Percentiles rank a stretch among this genome's conserved stretches.
These are phyloP conservation scores for Ditula angustiorana DNA, from an alignment of 2,888 invertebrate genomes.

Conservation along the genomic window DNA sequence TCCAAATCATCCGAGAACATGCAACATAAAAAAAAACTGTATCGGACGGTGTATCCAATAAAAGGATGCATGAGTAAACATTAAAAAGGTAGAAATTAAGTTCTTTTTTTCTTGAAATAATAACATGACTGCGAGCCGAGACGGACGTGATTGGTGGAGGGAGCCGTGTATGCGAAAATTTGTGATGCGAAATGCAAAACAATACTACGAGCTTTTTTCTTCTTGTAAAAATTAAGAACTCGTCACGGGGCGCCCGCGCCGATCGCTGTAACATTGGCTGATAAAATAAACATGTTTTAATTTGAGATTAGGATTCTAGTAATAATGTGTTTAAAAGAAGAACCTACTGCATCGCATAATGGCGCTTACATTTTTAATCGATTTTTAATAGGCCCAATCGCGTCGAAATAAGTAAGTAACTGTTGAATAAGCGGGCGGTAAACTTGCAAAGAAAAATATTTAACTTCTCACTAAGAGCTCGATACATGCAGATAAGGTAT, in stretches of 20 bases:
- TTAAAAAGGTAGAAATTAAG: conserved; percentile 35
- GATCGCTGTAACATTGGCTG: neutral
- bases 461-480: conserved; percentile 35
- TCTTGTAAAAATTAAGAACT: neutral
- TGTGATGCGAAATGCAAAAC: neutral
- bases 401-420: neutral
- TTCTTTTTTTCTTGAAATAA: conserved; percentile 25
- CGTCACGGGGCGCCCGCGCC: neutral
- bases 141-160: conserved; percentile 6
- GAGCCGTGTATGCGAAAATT: conserved; percentile 24
- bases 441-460: conserved; percentile 25
- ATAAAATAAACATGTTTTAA: too few species aligned
- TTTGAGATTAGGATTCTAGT: too few species aligned
- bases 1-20: conserved; percentile 36
- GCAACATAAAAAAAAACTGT: conserved; percentile 30
- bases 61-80: conserved; percentile 40
- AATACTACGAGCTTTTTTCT: neutral
- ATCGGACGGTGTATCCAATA: conserved; percentile 22
- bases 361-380: neutral
- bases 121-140: conserved; percentile 32
- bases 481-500: conserved; percentile 33
- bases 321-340: too few species aligned
- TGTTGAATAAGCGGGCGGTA: conserved; percentile 14
- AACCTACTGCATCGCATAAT: too few species aligned
- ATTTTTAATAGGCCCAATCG: neutral